phyloP scores from a whole-genome alignment of 2,888 invertebrate genomes.

The Drosophila silvestris region DNA sequence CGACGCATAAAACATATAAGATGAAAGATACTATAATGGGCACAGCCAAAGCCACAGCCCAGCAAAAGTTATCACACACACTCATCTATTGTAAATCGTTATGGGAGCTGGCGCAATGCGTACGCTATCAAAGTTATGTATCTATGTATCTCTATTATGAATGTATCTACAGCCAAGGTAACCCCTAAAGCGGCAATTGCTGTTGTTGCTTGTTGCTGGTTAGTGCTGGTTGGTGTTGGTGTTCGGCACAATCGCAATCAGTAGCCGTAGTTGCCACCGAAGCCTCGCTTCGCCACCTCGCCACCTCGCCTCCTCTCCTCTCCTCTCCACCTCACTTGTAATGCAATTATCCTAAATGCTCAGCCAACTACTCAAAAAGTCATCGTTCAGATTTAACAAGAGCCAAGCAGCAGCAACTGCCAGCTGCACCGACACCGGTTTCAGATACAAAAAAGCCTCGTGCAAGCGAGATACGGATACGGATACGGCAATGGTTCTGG shows the following conservation, averaged over 20 bases:
- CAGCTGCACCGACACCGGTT: constrained; percentile 68
- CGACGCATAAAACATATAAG: constrained; percentile 58
- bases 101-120: constrained; percentile 75
- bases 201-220: constrained; percentile 8
- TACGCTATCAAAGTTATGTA: constrained; percentile 50
- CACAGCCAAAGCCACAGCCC: constrained; percentile 32
- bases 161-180: constrained; percentile 39
- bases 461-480: constrained; percentile 51
- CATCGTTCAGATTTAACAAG: constrained; percentile 83
- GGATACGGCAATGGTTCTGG: constrained; percentile 34
- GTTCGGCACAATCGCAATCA: constrained; percentile 55
- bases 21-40: constrained; percentile 62
- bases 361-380: constrained; percentile 83
- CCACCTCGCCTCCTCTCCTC: neutral
- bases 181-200: constrained; percentile 8
- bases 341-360: constrained; percentile 83
- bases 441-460: constrained; percentile 58
- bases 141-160: constrained; percentile 33
- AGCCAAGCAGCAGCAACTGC: constrained; percentile 60
- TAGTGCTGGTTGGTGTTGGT: constrained; percentile 22
- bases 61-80: constrained; percentile 4
- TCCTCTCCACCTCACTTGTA: constrained; percentile 48
- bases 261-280: constrained; percentile 44
- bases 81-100: constrained; percentile 13
- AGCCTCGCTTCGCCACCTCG: constrained; percentile 32